Evolutionary conservation across 2,888 invertebrate species (phyloP), one percentile per base, ranked within the genome.

Genomic region (Agrotis ipsilon): DNA sequence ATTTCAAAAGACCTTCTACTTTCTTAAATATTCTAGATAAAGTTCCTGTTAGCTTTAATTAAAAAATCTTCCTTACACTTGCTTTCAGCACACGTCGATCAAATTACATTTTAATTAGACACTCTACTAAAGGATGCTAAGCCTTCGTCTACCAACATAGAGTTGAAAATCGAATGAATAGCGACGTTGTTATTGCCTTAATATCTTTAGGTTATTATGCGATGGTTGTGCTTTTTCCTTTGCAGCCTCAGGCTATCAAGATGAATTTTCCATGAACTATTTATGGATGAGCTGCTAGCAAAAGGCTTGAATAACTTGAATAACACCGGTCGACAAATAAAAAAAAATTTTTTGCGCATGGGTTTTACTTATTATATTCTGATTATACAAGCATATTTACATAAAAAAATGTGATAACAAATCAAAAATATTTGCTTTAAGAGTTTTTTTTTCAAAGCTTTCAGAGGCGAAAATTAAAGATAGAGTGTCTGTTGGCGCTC

Each of bases 51-150:
- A 54, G 57, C 63, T 49, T n/a, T 83, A 78, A 83, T 85, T 81
- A 83, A 81, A 83, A 75, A 75, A 70, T 72, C 63, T 72, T 66
- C 69, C 24, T 61, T 43, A 63, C 72, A 68, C 52, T 49, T 27
- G 57, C 59, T 24, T 78, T 55, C 75, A 61, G 55, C 72, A 70
- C 65, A 70, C 70, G 84, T 81, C 73, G 68, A 83, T 83, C 68
- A 72, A 84, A 81, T 81, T 81, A 71, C 54, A 72, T 81, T 83
- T 78, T 86, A 81, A 83, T 86, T 84, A 81, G 64, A 67, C 54
- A 3, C 9, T 11, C 27, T 61, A 13, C 3, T 9, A 0, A 14
- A 3, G 19, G 11, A 78, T 9, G 32, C 21, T 5, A 0, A 19
- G 60, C 67, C 54, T 65, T 81, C 71, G 2, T 0, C 0, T 1